Evolutionary conservation across 2,113 vertebrate genomes (phyloP).

Genomic region (Leucoraja erinaceus): DNA sequence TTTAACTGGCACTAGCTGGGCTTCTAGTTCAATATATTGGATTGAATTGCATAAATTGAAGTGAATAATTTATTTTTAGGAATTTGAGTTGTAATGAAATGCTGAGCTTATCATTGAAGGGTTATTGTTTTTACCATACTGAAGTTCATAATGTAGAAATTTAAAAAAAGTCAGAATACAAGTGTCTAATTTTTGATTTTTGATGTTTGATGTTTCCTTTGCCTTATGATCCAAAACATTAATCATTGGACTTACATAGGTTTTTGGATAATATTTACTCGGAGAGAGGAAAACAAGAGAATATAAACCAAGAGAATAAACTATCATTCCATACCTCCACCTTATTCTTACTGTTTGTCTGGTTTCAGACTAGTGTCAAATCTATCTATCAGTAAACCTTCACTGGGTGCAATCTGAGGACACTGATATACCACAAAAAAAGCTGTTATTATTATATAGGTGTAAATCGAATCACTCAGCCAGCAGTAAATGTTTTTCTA

Average conservation of each 20-base stretch:
- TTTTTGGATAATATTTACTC: slow-evolving; percentile 9
- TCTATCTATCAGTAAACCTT: background rate
- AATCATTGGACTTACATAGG: background rate
- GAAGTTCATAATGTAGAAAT: background rate
- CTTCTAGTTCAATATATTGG: background rate
- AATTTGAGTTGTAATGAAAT: background rate
- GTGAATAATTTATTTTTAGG: background rate
- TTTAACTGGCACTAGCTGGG: background rate
- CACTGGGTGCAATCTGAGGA: slow-evolving; percentile 12
- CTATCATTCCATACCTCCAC: background rate
- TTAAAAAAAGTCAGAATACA: too few relatives aligned
- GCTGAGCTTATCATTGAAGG: background rate
- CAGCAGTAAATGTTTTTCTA: slow-evolving; percentile 26
- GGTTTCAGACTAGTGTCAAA: slow-evolving; percentile 14
- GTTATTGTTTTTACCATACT: background rate
- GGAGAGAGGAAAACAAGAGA: background rate
- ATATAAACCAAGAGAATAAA: background rate
- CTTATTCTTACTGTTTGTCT: background rate
- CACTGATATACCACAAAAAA: slow-evolving; percentile 11
- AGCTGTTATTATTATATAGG: slow-evolving; percentile 27
- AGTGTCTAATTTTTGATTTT: background rate
- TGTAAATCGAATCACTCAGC: slow-evolving; percentile 36
- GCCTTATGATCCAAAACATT: background rate
- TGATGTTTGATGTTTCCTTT: background rate
- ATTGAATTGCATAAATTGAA: background rate